Evolutionary conservation across 2,113 vertebrate species (phyloP), one percentile per base, ranked within the genome.

Genomic region (Acanthisitta chloris): DNA sequence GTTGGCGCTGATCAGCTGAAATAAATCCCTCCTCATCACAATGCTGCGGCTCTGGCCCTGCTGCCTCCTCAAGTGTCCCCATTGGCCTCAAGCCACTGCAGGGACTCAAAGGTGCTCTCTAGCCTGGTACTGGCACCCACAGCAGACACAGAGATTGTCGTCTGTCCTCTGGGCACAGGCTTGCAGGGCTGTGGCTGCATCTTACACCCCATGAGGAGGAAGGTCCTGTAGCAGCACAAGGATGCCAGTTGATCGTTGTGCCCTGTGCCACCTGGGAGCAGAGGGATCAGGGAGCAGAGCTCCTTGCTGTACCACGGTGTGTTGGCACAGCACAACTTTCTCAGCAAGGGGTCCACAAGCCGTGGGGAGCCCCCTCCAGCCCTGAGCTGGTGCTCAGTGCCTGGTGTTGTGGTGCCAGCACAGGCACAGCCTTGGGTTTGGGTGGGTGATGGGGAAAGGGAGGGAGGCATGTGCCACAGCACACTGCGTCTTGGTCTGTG

Each of bases 381-480:
- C 38, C 43, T 19, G 2, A 62, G 9, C 23, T 34, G 65, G 38
- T 23, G 67, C 36, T 58, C 33, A n/a, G 61, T 6, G 3, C 36
- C 14, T 55, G 26, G 31, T 3, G 1, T 40, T 3, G 0, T 46
- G 38, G 42, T 64, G 38, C 59, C 0, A 1, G 42, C 34, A 17
- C 23, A 36, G 42, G 34, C 62, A 42, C 20, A 76, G 46, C 71
- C 36, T 36, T 55, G 70, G 48, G 8, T 49, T 57, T 61, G 42
- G 59, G 52, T 40, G 43, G n/a, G 45, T 6, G 36, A 57, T 33
- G 55, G n/a, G 36, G 67, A 73, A 55, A 12, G 40, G 26, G 7
- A 55, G 46, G 54, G 18, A 31, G 16, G 54, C 28, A 49, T 24
- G 14, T 1, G 1, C 38, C 2, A 1, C 23, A 15, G 36, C 31